These are phyloP conservation scores for Marmota monax DNA, from an alignment of 2,113 vertebrate species.

Conservation along the genomic window DNA sequence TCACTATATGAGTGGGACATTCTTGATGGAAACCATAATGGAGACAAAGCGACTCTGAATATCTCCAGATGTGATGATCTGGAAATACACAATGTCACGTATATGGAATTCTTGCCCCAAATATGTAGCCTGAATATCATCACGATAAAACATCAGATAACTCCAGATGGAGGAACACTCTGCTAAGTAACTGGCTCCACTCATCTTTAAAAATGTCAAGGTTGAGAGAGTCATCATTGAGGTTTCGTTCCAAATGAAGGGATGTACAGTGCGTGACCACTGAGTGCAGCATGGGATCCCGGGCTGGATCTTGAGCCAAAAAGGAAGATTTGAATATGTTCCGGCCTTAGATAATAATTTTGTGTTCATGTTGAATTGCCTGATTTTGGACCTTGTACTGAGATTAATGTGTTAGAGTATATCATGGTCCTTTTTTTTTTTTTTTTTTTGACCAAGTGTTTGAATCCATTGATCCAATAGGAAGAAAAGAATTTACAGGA, in stretches of 20 bases:
- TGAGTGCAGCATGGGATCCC: background rate
- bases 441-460: background rate
- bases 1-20: background rate
- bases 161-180: background rate
- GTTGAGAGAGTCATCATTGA: background rate
- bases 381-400: background rate
- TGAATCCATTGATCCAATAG: background rate
- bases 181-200: background rate
- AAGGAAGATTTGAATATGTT: background rate
- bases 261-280: background rate
- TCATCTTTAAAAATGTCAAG: constrained; percentile 4
- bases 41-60: background rate
- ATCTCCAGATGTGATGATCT: background rate
- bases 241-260: background rate
- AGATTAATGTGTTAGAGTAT: background rate
- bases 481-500: background rate
- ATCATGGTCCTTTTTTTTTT: background rate
- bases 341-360: background rate
- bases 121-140: background rate
- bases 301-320: background rate
- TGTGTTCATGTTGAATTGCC: background rate
- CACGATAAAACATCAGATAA: background rate
- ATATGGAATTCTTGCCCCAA: background rate
- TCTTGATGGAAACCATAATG: background rate
- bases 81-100: background rate